Evolutionary conservation across 2,888 invertebrate genomes (phyloP), one percentile per base, ranked within the genome.

Genomic region (Erynnis tages): DNA sequence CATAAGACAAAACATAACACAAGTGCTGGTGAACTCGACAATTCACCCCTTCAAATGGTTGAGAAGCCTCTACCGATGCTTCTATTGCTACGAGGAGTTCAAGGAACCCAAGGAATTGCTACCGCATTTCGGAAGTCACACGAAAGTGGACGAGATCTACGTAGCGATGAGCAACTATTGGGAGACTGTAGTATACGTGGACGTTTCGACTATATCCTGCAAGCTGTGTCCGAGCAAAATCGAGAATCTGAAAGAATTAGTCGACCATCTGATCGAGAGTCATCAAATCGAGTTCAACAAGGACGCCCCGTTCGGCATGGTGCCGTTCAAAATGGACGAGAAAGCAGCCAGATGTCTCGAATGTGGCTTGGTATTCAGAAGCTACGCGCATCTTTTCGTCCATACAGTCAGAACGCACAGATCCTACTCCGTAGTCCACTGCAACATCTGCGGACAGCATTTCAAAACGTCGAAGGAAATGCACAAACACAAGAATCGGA

Each of bases 41-140:
- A 54, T 69, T 0, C 63, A 68, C 56, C 77, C 77, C 0, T 78
- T 77, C 52, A 63, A 64, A 23, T 73, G 73, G 71, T 57, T 71
- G 0, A 66, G 64, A 21, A 71, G 63, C 13, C 59, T 62, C 0
- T 76, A 67, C 37, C 55, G 70, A 56, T 78, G 76, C 27, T 77
- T 77, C 41, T 76, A 67, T 41, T 78, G 77, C 38, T 69, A 68
- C 14, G 70, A 71, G 16, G 58, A 69, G 25, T 73, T 70, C 17
- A 57, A 59, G 11, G 58, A 64, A 2, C 60, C 61, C 0, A 55
- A 60, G 53, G 66, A 73, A 10, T 52, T 76, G n/a, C 72, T 69
- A 57, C 47, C 49, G 0, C 75, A 76, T 40, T 66, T 67, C 35
- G 38, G 30, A 0, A 16, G 46, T 2, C 75, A 75, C 13, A 54